Conservation (phyloP, 2,113 vertebrate genomes). For the Phalacrocorax carbo region DNA sequence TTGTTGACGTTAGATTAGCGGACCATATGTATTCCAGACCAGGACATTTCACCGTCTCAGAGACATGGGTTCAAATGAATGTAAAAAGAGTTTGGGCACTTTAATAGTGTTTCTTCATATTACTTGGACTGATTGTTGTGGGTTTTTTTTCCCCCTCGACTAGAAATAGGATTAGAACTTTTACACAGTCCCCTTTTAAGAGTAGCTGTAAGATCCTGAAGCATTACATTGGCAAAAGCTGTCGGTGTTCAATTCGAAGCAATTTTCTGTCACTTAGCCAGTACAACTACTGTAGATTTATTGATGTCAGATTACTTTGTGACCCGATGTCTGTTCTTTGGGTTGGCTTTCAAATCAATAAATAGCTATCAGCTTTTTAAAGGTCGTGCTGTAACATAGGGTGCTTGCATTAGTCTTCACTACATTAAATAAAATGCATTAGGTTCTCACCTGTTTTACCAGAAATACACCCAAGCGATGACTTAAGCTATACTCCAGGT, state of each 20-base stretch:
- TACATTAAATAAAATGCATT: not conserved
- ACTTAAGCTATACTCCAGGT: not conserved
- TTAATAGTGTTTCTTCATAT: not conserved
- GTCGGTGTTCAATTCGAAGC: not conserved
- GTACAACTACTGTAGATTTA: not conserved
- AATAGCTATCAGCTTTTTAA: slow-evolving; percentile 5
- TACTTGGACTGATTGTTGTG: not conserved
- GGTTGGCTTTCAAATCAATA: slow-evolving; percentile 2
- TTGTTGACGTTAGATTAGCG: not conserved
- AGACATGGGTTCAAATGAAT: not conserved
- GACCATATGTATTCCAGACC: not conserved
- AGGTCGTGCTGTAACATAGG: not conserved
- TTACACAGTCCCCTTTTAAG: not conserved
- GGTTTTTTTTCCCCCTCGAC: rapidly evolving
- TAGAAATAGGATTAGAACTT: not conserved
- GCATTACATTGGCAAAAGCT: not conserved
- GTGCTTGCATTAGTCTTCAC: not conserved
- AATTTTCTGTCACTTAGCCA: not conserved
- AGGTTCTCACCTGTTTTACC: not conserved
- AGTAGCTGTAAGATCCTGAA: not conserved
- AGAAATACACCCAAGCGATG: not conserved
- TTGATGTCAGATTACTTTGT: not conserved
- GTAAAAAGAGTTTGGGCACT: not conserved
- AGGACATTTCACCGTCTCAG: not conserved
- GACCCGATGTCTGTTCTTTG: not conserved